Percentiles rank a stretch among this genome's conserved stretches.
Evolutionary conservation across 2,113 vertebrate genomes (phyloP).

Genomic region (Oenanthe oenanthe): DNA sequence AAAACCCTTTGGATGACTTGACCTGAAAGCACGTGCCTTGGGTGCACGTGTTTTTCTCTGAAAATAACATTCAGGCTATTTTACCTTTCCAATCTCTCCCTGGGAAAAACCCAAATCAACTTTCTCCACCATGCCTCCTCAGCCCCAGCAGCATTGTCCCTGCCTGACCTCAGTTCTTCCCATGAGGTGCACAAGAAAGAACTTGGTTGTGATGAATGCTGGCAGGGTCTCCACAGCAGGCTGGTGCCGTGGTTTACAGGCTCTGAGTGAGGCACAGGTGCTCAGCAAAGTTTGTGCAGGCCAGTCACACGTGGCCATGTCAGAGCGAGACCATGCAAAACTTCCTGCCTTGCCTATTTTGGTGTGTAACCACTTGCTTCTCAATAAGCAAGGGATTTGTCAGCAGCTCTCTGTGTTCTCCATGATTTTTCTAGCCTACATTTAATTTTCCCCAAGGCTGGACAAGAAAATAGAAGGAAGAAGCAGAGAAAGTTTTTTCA

Average conservation of each 20-base stretch:
- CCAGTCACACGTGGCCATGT: background rate
- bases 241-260: background rate
- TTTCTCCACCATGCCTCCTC: background rate
- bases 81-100: background rate
- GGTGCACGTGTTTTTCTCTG: background rate
- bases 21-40: accelerated
- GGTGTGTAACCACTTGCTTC: background rate
- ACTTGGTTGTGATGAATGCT: background rate
- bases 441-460: background rate
- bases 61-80: background rate
- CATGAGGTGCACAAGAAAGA: accelerated
- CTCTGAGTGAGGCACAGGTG: background rate
- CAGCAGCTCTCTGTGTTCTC: background rate
- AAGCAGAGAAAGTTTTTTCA: background rate
- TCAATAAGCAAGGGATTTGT: background rate
- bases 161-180: background rate
- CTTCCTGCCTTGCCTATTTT: background rate
- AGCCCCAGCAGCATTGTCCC: background rate
- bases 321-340: background rate
- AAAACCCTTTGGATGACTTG: background rate
- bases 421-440: background rate
- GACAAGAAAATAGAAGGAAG: background rate
- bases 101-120: accelerated
- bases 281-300: accelerated
- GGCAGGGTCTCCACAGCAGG: background rate